A percentile compares a stretch with the other conserved stretches of the same genome.
phyloP scores from a whole-genome alignment of 1,140 invertebrate species.

The Rhopalosiphum maidis region DNA sequence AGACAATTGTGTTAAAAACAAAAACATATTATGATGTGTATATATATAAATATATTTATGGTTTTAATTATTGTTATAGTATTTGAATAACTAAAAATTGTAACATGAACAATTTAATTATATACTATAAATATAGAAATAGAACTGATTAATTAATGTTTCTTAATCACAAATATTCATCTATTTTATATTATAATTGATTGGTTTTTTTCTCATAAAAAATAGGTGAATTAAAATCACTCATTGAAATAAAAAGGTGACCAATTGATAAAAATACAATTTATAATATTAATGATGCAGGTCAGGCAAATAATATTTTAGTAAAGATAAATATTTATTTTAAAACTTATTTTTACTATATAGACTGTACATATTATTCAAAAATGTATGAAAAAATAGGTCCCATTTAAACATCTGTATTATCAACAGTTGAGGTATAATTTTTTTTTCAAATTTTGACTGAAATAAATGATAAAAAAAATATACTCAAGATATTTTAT shows the following conservation, averaged over 20 bases:
- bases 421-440: not conserved
- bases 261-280: not conserved
- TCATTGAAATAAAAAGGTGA: not conserved
- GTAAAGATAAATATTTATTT: not conserved
- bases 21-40: not conserved
- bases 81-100: not conserved
- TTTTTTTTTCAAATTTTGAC: not conserved
- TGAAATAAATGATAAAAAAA: not conserved
- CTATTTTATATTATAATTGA: not conserved
- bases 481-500: not conserved
- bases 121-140: not conserved
- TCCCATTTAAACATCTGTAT: slow-evolving; percentile 27
- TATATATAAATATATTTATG: not conserved
- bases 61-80: not conserved
- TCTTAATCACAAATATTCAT: not conserved
- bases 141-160: not conserved
- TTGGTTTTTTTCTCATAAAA: slow-evolving; percentile 6
- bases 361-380: slow-evolving; percentile 13
- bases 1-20: slow-evolving; percentile 28
- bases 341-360: slow-evolving; percentile 13
- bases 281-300: not conserved
- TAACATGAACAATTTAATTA: not conserved
- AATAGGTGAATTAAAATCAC: not conserved
- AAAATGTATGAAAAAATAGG: slow-evolving; percentile 20
- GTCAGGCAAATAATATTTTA: not conserved